phyloP scores from a whole-genome alignment of 2,888 invertebrate species.

The Chalcosyrphus nemorum region DNA sequence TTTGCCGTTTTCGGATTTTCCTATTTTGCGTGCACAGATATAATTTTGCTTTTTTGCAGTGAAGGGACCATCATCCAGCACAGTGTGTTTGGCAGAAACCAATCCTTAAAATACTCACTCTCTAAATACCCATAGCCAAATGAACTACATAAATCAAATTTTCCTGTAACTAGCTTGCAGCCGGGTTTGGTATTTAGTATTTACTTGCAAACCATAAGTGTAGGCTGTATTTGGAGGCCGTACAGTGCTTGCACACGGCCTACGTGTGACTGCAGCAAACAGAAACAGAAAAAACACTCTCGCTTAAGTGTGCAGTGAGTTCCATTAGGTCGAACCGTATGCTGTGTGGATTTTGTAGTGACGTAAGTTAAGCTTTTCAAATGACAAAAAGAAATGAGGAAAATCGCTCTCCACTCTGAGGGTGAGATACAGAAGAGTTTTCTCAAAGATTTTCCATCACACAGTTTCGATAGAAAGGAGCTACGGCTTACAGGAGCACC shows the following conservation, averaged over 20 bases:
- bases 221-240: slow-evolving; percentile 68
- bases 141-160: slow-evolving; percentile 68
- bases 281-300: slow-evolving; percentile 14
- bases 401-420: slow-evolving; percentile 8
- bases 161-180: slow-evolving; percentile 19
- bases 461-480: slow-evolving; percentile 13
- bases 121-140: slow-evolving; percentile 61
- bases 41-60: slow-evolving; percentile 50
- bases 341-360: slow-evolving; percentile 13
- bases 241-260: slow-evolving; percentile 11
- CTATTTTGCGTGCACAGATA: slow-evolving; percentile 54
- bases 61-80: slow-evolving; percentile 47
- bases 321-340: slow-evolving; percentile 21
- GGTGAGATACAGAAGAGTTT: not conserved
- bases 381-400: slow-evolving; percentile 20
- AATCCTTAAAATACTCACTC: slow-evolving; percentile 61
- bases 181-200: slow-evolving; percentile 31
- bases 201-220: slow-evolving; percentile 32
- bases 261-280: slow-evolving; percentile 22
- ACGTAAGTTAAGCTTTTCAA: slow-evolving; percentile 36
- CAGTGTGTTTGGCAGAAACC: slow-evolving; percentile 25
- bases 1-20: slow-evolving; percentile 45
- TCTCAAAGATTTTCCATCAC: slow-evolving; percentile 29
- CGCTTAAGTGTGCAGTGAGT: slow-evolving; percentile 34
- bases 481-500: too few relatives aligned